phyloP scores from a whole-genome alignment of 1,140 invertebrate species.

The Leguminivora glycinivorella region DNA sequence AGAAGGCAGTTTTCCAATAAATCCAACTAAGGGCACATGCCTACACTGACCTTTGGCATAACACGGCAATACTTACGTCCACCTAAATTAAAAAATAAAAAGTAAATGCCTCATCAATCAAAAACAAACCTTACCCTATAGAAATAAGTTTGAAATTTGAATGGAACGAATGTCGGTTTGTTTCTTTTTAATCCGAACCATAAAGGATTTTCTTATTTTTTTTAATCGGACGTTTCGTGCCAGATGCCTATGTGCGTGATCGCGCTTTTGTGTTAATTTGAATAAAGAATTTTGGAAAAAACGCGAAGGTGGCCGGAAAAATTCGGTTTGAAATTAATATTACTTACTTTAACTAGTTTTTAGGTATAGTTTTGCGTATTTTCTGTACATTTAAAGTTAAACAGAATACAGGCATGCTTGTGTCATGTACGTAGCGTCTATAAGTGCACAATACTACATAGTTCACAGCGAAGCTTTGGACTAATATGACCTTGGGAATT shows the following conservation, averaged over 20 bases:
- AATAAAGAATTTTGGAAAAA: slow-evolving; percentile 23
- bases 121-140: not conserved
- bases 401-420: not conserved
- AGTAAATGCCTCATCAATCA: not conserved
- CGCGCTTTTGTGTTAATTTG: slow-evolving; percentile 22
- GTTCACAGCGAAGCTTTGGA: not conserved
- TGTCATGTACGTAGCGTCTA: too few relatives aligned
- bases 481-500: too few relatives aligned
- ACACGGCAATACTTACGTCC: slow-evolving; percentile 45
- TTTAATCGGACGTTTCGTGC: slow-evolving; percentile 25
- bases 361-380: not conserved
- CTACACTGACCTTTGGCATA: slow-evolving; percentile 51
- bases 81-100: slow-evolving; percentile 29
- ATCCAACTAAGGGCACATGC: slow-evolving; percentile 25
- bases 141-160: not conserved
- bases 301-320: not conserved
- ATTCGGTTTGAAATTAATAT: slow-evolving; percentile 6
- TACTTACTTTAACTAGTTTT: not conserved
- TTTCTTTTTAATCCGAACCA: slow-evolving; percentile 22
- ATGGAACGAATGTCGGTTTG: not conserved
- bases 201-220: slow-evolving; percentile 25
- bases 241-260: slow-evolving; percentile 28
- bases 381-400: not conserved
- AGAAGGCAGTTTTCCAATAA: slow-evolving; percentile 28
- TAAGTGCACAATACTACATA: not conserved